phyloP scores from a whole-genome alignment of 1,140 invertebrate genomes.

The Euura saliciscinereae region DNA sequence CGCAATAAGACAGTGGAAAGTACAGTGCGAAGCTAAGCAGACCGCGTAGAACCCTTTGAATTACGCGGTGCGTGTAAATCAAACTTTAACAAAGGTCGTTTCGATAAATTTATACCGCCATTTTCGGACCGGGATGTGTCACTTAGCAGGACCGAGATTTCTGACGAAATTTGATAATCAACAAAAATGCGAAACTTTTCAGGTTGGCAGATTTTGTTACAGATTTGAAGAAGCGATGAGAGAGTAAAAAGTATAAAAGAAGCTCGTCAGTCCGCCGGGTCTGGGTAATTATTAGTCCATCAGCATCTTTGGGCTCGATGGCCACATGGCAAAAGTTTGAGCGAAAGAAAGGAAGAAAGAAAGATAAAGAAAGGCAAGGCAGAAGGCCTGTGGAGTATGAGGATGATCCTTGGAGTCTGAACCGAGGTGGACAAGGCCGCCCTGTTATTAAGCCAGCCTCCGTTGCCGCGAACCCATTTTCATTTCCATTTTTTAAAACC shows the following conservation, averaged over 20 bases:
- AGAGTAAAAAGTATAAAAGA: background rate
- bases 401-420: slow-evolving; percentile 30
- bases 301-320: slow-evolving; percentile 45
- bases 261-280: slow-evolving; percentile 30
- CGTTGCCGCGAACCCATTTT: slow-evolving; percentile 38
- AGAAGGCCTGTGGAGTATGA: too few relatives aligned
- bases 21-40: background rate
- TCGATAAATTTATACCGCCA: background rate
- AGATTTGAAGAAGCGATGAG: background rate
- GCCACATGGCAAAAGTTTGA: slow-evolving; percentile 50
- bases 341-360: slow-evolving; percentile 31
- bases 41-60: slow-evolving; percentile 1
- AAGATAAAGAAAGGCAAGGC: background rate
- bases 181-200: too few relatives aligned
- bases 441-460: slow-evolving; percentile 59
- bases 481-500: slow-evolving; percentile 49
- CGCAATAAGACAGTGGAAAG: too few relatives aligned
- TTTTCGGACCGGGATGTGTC: background rate
- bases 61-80: background rate
- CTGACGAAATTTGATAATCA: too few relatives aligned
- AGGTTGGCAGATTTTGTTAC: too few relatives aligned
- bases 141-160: background rate
- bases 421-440: slow-evolving; percentile 41
- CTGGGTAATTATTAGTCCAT: slow-evolving; percentile 56
- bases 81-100: background rate